Conservation (phyloP, 2,888 invertebrate genomes). For the Lycaena phlaeas region DNA sequence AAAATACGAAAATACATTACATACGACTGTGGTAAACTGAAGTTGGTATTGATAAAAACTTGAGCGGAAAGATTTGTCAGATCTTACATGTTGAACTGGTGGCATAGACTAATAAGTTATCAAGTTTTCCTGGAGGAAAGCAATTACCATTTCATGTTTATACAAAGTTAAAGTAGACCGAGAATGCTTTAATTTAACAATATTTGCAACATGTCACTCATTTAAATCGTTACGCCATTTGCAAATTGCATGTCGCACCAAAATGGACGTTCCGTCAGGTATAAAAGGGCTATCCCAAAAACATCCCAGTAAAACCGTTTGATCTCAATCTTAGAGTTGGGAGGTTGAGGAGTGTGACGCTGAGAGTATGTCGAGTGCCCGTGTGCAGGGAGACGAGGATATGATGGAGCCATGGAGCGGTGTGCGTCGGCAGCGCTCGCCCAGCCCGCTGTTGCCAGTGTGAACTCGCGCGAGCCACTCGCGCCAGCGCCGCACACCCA, state of each 20-base stretch:
- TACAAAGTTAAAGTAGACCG: too few species aligned
- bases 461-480: constrained; percentile 27
- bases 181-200: too few species aligned
- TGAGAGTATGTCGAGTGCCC: constrained; percentile 72
- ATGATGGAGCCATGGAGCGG: constrained; percentile 74
- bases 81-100: too few species aligned
- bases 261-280: not conserved
- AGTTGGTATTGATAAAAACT: too few species aligned
- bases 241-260: constrained; percentile 13
- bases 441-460: constrained; percentile 60
- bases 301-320: constrained; percentile 46
- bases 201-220: not conserved
- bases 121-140: too few species aligned
- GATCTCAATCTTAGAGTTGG: constrained; percentile 69
- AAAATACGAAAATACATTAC: too few species aligned
- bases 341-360: constrained; percentile 69
- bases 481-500: constrained; percentile 12
- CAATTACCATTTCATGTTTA: too few species aligned
- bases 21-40: too few species aligned
- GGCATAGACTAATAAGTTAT: too few species aligned
- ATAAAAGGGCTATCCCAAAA: constrained; percentile 11
- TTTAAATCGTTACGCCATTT: constrained; percentile 8
- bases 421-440: constrained; percentile 53
- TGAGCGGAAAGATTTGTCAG: too few species aligned
- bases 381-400: constrained; percentile 76